phyloP scores from a whole-genome alignment of 2,113 vertebrate species.

The Rhinoptilus africanus region DNA sequence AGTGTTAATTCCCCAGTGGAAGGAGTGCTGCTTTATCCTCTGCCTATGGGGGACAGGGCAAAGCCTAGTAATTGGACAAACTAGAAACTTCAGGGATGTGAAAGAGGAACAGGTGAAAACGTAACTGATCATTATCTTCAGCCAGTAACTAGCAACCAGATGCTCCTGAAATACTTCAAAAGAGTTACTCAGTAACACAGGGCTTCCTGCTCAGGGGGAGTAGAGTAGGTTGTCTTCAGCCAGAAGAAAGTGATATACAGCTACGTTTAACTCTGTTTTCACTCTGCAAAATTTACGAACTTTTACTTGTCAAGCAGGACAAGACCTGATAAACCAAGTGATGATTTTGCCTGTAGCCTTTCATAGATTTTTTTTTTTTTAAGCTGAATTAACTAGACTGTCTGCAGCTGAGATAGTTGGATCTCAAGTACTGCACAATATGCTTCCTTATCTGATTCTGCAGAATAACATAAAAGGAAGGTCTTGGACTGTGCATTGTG shows the following conservation, averaged over 20 bases:
- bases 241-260: not conserved
- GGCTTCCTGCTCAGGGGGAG: not conserved
- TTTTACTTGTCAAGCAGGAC: not conserved
- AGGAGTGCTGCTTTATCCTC: constrained; percentile 1
- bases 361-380: not conserved
- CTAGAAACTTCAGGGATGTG: constrained; percentile 57
- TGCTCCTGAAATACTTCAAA: constrained; percentile 54
- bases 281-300: not conserved
- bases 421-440: not conserved
- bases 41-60: constrained; percentile 29
- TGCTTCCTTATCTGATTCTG: not conserved
- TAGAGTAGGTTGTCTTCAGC: not conserved
- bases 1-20: constrained; percentile 30
- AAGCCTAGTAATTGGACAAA: constrained; percentile 62
- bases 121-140: constrained; percentile 70
- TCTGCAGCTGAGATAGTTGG: not conserved
- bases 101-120: constrained; percentile 68
- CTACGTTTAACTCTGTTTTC: not conserved
- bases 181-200: not conserved
- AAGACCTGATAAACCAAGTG: not conserved
- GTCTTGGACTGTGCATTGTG: not conserved
- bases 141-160: constrained; percentile 63
- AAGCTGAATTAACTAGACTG: not conserved
- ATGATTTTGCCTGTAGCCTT: not conserved
- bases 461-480: not conserved